phyloP scores from a whole-genome alignment of 2,888 invertebrate species.

The Caenorhabditis sp. region DNA sequence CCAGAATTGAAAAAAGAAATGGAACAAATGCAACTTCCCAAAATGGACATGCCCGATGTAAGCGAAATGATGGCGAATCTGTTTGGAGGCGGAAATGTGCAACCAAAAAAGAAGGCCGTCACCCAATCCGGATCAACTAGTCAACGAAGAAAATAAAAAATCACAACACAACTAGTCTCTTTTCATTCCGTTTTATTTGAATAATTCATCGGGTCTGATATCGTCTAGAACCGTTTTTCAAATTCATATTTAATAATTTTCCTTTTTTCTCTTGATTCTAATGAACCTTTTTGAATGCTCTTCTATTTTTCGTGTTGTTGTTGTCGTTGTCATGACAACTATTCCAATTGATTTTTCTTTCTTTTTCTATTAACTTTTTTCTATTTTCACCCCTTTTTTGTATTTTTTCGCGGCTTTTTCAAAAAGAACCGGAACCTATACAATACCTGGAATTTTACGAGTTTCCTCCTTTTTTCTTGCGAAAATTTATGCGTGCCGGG shows the following conservation, averaged over 20 bases:
- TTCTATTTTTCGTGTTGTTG: too few species aligned
- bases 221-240: neutral
- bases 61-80: slow-evolving; percentile 73
- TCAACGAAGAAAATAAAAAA: neutral
- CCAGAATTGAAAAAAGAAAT: slow-evolving; percentile 87
- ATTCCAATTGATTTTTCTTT: neutral
- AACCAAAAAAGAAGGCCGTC: slow-evolving; percentile 8
- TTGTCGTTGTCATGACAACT: neutral
- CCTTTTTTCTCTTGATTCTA: neutral
- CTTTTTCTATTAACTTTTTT: neutral
- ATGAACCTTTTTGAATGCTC: neutral
- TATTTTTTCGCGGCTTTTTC: neutral
- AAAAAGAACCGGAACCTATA: neutral
- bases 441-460: neutral
- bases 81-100: slow-evolving; percentile 2
- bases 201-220: neutral
- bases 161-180: too few species aligned
- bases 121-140: neutral
- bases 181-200: too few species aligned
- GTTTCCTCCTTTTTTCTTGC: neutral
- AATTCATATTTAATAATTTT: neutral
- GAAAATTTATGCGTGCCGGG: neutral
- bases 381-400: too few species aligned
- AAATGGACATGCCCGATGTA: slow-evolving; percentile 84
- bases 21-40: slow-evolving; percentile 67